Conservation (phyloP, 2,113 vertebrate species). For the Cryptomyrus ogoouensis region DNA sequence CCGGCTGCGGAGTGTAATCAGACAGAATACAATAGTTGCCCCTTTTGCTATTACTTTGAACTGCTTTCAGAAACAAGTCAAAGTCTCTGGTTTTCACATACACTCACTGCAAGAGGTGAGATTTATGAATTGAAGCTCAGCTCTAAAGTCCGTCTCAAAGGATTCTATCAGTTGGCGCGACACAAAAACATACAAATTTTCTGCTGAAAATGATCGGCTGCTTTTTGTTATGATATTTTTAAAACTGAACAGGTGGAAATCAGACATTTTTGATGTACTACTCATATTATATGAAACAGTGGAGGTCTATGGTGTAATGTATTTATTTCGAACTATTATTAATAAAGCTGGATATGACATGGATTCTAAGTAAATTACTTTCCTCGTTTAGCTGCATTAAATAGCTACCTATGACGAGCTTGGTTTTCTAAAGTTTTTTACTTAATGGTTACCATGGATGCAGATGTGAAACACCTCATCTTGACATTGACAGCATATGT, state of each 20-base stretch:
- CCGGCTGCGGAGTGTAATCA: slow-evolving; percentile 48
- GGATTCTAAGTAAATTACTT: neutral
- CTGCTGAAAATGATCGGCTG: neutral
- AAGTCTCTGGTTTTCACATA: slow-evolving; percentile 61
- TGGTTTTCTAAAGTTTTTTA: neutral
- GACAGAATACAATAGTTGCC: slow-evolving; percentile 48
- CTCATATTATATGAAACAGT: neutral
- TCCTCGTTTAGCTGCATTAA: neutral
- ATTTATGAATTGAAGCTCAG: slow-evolving; percentile 52
- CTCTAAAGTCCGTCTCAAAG: slow-evolving; percentile 26
- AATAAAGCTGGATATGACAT: neutral
- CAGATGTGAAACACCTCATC: neutral
- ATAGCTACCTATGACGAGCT: neutral
- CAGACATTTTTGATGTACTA: neutral
- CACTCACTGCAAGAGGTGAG: slow-evolving; percentile 47
- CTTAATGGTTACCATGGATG: neutral
- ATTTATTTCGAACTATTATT: neutral
- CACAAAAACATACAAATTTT: neutral
- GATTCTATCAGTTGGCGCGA: neutral
- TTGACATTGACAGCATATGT: neutral
- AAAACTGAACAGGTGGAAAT: neutral
- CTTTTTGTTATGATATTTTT: neutral
- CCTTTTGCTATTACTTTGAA: slow-evolving; percentile 55
- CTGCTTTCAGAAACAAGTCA: slow-evolving; percentile 49
- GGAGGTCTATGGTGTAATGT: neutral